Evolutionary conservation across 2,797 vertebrate genomes (phyloP).

Genomic region (Sebastes hubbsi): DNA sequence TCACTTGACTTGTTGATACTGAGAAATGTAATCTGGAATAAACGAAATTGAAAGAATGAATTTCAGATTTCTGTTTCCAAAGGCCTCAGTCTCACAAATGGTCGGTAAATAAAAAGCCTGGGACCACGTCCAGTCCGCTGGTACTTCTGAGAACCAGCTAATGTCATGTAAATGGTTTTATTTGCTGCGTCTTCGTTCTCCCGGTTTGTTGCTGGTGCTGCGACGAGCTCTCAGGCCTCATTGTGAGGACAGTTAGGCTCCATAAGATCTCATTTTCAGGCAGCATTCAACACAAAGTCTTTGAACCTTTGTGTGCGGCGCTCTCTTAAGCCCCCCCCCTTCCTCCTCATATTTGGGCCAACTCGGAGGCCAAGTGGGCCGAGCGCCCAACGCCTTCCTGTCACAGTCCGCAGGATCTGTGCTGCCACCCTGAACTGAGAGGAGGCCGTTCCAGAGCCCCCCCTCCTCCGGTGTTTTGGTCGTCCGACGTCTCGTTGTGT

Average conservation of each 20-base stretch:
- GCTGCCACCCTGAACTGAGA: conserved; percentile 35
- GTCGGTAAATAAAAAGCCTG: neutral
- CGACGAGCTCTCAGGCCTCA: conserved; percentile 28
- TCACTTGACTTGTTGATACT: no score
- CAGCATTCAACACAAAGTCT: conserved; percentile 53
- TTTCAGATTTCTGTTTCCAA: neutral
- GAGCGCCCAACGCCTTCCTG: conserved; percentile 47
- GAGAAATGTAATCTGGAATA: no score
- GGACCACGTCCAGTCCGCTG: conserved; percentile 15
- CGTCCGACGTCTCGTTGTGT: no score
- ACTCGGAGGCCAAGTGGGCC: conserved; percentile 59
- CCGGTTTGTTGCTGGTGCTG: conserved; percentile 33
- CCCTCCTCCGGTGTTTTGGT: neutral
- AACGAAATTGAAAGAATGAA: neutral
- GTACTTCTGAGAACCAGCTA: conserved; percentile 8
- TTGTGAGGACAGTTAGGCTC: conserved; percentile 54
- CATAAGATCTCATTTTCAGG: conserved; percentile 53
- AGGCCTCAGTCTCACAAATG: neutral
- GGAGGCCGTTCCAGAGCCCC: neutral
- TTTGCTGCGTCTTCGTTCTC: conserved; percentile 33
- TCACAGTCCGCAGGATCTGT: conserved; percentile 42
- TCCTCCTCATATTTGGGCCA: conserved; percentile 47
- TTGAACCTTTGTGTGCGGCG: conserved; percentile 57
- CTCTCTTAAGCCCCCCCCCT: conserved; percentile 34
- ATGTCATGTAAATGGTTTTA: conserved; percentile 44